These are phyloP conservation scores for Sympetrum striolatum DNA, from an alignment of 2,888 invertebrate genomes.

Conservation along the genomic window DNA sequence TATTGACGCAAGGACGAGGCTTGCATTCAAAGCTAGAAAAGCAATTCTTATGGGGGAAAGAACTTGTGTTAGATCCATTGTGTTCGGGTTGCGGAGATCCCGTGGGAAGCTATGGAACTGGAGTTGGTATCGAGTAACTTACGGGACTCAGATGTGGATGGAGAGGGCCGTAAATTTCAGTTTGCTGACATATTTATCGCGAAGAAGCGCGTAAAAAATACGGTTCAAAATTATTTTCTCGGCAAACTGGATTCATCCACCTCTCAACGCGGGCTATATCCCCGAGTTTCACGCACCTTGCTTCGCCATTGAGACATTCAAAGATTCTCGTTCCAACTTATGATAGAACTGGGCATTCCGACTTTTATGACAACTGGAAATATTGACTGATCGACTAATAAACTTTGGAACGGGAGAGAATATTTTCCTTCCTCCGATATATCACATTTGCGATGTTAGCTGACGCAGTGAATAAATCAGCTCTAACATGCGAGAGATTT, in stretches of 20 bases:
- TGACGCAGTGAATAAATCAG: no score
- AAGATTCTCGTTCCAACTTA: no score
- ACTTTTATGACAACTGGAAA: no score
- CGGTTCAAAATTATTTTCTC: constrained; percentile 16
- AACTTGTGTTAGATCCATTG: not conserved
- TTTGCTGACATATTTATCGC: constrained; percentile 16
- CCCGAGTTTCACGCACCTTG: not conserved
- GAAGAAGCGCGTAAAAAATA: constrained; percentile 10
- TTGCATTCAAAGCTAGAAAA: not conserved
- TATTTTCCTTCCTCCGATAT: no score
- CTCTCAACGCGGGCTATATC: not conserved
- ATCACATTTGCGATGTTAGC: no score
- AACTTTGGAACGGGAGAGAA: no score
- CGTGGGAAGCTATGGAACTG: not conserved
- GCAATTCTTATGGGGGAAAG: not conserved
- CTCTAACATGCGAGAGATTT: no score
- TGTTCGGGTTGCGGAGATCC: not conserved
- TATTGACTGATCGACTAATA: no score
- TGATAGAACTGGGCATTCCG: no score
- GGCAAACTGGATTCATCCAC: constrained; percentile 14
- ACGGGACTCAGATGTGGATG: not conserved
- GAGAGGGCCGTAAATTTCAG: constrained; percentile 1
- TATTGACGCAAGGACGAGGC: not conserved
- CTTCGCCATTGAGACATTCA: not conserved
- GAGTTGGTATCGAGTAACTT: not conserved